These are phyloP conservation scores for Eunapius fragilis DNA, from an alignment of 37 sponge, comb jelly and placozoan species.

Conservation along the genomic window DNA sequence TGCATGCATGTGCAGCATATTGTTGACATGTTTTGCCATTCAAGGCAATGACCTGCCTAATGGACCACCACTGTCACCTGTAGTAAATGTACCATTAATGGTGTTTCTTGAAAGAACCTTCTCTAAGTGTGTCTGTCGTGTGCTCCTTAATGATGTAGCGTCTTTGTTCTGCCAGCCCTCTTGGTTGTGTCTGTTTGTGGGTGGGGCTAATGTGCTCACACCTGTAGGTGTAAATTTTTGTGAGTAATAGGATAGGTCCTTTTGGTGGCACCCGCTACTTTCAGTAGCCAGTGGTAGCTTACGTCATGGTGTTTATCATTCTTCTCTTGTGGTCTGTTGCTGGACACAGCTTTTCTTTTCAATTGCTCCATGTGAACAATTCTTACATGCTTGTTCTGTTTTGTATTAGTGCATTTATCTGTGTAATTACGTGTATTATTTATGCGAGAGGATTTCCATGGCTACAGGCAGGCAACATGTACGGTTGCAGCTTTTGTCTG, in stretches of 20 bases:
- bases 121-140: not conserved
- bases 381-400: not conserved
- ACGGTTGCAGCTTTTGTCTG: not conserved
- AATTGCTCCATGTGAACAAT: not conserved
- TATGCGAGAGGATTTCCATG: not conserved
- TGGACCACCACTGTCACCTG: not conserved
- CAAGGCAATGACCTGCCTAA: not conserved
- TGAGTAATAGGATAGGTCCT: not conserved
- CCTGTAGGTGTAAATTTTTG: not conserved
- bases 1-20: not conserved
- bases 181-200: too few relatives aligned
- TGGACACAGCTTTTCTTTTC: not conserved
- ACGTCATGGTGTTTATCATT: not conserved
- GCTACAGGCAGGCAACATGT: not conserved
- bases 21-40: not conserved
- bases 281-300: too few relatives aligned
- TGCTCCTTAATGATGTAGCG: not conserved
- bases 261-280: not conserved
- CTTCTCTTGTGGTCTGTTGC: not conserved
- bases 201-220: not conserved
- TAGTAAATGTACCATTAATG: not conserved
- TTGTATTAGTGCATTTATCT: not conserved
- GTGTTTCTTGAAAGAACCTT: not conserved
- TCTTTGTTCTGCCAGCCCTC: not conserved
- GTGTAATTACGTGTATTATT: too few relatives aligned